Conservation (phyloP, 2,113 vertebrate species). For the Casuarius casuarius region DNA sequence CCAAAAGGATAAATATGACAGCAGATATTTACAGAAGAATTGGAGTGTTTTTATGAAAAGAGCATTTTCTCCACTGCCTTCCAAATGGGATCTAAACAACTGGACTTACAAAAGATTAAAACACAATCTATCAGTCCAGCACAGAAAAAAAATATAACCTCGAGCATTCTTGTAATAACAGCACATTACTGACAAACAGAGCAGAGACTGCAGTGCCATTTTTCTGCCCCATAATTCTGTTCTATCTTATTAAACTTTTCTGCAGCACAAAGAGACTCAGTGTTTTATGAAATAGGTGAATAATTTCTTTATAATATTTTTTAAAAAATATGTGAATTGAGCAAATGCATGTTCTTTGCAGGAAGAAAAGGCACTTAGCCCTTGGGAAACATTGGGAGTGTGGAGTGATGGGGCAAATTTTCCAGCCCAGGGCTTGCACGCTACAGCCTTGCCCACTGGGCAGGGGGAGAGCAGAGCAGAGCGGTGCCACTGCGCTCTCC, state of each 20-base stretch:
- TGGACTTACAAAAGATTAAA: slow-evolving; percentile 56
- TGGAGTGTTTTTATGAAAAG: slow-evolving; percentile 38
- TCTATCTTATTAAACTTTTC: not conserved
- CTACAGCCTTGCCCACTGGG: not conserved
- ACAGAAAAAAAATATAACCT: slow-evolving; percentile 30
- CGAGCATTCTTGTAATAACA: slow-evolving; percentile 2
- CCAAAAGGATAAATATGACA: slow-evolving; percentile 62
- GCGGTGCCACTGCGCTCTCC: not conserved
- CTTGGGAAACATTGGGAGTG: not conserved
- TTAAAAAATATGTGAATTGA: not conserved
- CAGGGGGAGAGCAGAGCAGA: not conserved
- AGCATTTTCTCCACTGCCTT: slow-evolving; percentile 46
- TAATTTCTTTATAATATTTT: not conserved
- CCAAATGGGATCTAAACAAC: slow-evolving; percentile 60
- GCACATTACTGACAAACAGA: slow-evolving; percentile 2
- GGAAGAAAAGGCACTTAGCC: not conserved
- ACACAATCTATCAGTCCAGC: not conserved
- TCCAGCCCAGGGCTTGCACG: not conserved
- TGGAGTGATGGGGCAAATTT: not conserved
- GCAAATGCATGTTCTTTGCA: not conserved
- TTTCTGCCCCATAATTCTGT: not conserved
- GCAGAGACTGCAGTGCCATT: not conserved
- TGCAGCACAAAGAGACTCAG: not conserved
- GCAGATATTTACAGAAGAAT: slow-evolving; percentile 68
- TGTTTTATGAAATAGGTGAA: not conserved